Evolutionary conservation across 2,888 invertebrate genomes (phyloP), one percentile per base, ranked within the genome.

Genomic region (Eurois occulta): DNA sequence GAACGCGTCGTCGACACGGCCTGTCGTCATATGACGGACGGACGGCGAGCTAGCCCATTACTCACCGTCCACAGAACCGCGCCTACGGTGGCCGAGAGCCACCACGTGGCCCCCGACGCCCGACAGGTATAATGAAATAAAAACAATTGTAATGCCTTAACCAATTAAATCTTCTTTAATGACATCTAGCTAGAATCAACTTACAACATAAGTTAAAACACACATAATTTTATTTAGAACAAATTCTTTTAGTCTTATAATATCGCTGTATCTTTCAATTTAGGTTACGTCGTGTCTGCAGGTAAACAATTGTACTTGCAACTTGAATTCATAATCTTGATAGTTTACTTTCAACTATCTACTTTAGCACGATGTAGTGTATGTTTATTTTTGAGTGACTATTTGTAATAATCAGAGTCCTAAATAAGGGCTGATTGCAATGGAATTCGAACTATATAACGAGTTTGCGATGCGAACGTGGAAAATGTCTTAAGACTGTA

Each of bases 121-220:
- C n/a, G n/a, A n/a, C 16, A 16, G 48, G 67, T 41, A 13, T 16
- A n/a, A 28, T 67, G 0, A 28, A 76, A 74, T 74, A 24, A 78
- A 78, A 81, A 16, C 65, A 78, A 55, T 24, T 21, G 4, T 75
- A 78, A 55, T 70, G n/a, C 52, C 75, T 79, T 84, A 72, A 60
- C 67, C 58, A 60, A 73, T 83, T 73, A 70, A 82, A 86, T 75
- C 75, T 84, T 65, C 68, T 87, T 87, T 86, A 87, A 83, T 86
- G 75, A 69, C 72, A 80, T 73, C 80, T 77, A 71, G 65, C 81
- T 84, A 85, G 38, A 87, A 85, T 68, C 66, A 77, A 77, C 84
- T 75, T 84, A 80, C 28, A 74, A 32, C 21, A 32, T 48, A 80
- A 62, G 66, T 73, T 72, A 72, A 48, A 77, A 77, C 85, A 72